Conservation (phyloP, 2,113 vertebrate species). For the Hyla sarda region DNA sequence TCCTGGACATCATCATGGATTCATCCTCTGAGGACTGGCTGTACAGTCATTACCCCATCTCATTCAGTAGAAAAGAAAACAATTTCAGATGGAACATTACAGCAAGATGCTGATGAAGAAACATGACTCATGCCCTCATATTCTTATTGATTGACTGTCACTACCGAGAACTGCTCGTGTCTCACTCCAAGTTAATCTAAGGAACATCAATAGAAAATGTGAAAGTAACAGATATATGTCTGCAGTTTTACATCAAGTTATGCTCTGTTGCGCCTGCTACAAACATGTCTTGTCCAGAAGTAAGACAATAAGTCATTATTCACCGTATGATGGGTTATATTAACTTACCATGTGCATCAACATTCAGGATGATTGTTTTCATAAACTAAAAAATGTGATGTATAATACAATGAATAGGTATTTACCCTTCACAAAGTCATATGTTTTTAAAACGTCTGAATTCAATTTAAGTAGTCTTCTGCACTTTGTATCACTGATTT, state of each 20-base stretch:
- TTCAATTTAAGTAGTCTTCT: not conserved
- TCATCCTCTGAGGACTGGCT: slow-evolving; percentile 48
- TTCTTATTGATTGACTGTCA: slow-evolving; percentile 64
- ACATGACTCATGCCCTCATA: slow-evolving; percentile 64
- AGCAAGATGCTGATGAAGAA: slow-evolving; percentile 64
- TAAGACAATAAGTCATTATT: slow-evolving; percentile 60
- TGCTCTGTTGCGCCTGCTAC: slow-evolving; percentile 3
- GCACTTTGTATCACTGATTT: not conserved
- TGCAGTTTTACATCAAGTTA: slow-evolving; percentile 45
- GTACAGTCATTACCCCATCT: slow-evolving; percentile 53
- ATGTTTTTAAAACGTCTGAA: not conserved
- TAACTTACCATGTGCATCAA: slow-evolving; percentile 35
- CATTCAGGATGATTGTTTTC: not conserved
- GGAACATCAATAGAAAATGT: slow-evolving; percentile 61
- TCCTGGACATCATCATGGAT: slow-evolving; percentile 49
- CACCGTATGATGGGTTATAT: slow-evolving; percentile 32
- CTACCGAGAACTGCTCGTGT: slow-evolving; percentile 62
- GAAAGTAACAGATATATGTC: slow-evolving; percentile 58
- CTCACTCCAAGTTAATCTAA: slow-evolving; percentile 63
- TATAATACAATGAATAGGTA: not conserved
- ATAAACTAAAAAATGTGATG: slow-evolving; percentile 4
- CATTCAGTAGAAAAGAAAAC: slow-evolving; percentile 65
- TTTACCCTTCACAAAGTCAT: slow-evolving; percentile 8
- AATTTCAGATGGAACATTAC: slow-evolving; percentile 62
- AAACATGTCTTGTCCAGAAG: slow-evolving; percentile 60